These are phyloP conservation scores for Netta rufina DNA, from an alignment of 2,797 vertebrate genomes.

Conservation along the genomic window DNA sequence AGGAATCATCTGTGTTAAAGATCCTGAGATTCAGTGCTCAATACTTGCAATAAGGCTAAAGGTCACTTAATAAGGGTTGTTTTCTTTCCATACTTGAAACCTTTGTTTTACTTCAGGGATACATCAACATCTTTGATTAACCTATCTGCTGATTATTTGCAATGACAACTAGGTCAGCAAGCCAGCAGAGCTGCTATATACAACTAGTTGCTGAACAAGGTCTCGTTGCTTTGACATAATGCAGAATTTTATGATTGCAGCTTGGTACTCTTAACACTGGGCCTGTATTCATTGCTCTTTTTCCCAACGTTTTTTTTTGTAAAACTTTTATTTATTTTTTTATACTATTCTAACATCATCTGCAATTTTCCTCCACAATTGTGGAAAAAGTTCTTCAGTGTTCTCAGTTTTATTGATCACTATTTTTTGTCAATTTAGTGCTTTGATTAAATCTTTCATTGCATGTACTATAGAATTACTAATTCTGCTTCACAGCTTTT, in stretches of 20 bases:
- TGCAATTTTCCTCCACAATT: fast-evolving
- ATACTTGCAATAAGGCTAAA: not conserved
- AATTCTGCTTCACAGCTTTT: not conserved
- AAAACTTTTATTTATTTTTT: no score
- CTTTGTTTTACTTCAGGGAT: not conserved
- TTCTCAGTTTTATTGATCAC: not conserved
- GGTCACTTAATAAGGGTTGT: not conserved
- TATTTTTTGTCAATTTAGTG: not conserved
- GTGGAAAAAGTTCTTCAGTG: not conserved
- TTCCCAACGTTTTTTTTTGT: not conserved
- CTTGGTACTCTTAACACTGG: not conserved
- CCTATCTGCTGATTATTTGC: not conserved
- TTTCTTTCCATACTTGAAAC: not conserved
- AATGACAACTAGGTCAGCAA: not conserved
- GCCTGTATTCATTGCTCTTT: not conserved
- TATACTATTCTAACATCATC: not conserved
- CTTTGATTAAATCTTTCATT: not conserved
- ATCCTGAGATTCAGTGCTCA: not conserved
- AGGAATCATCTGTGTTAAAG: not conserved
- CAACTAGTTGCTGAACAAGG: not conserved
- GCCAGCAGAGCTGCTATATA: not conserved
- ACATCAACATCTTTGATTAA: not conserved
- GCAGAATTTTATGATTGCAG: not conserved
- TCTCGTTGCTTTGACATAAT: not conserved
- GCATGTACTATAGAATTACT: not conserved